Percentiles rank a stretch among this genome's conserved stretches.
Conservation (phyloP, 1,140 invertebrate species). For the Geopemphigus sp. region DNA sequence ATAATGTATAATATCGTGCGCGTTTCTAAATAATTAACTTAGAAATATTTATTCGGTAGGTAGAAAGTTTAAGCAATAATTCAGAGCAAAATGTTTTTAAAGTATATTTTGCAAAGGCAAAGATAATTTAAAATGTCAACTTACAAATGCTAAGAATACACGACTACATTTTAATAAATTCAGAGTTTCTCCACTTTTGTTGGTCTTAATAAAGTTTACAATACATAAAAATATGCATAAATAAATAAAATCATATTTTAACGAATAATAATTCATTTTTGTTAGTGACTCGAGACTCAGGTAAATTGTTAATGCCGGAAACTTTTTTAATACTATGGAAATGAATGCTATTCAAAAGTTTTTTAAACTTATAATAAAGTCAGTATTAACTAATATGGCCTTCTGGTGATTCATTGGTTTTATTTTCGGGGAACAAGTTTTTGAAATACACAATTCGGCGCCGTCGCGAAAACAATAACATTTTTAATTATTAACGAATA, state of each 20-base stretch:
- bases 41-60: constrained; percentile 15
- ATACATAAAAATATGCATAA: constrained; percentile 47
- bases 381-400: constrained; percentile 35
- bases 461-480: constrained; percentile 6
- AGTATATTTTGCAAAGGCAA: not conserved
- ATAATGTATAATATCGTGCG: not conserved
- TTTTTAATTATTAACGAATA: constrained; percentile 19
- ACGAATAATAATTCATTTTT: constrained; percentile 46
- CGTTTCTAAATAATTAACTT: constrained; percentile 27
- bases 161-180: constrained; percentile 36
- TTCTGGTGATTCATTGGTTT: constrained; percentile 26
- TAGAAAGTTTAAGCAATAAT: constrained; percentile 32
- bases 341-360: constrained; percentile 41
- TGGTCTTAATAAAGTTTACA: constrained; percentile 44
- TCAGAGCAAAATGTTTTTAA: constrained; percentile 22
- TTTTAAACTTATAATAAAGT: constrained; percentile 46
- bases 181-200: constrained; percentile 40
- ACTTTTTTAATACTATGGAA: constrained; percentile 48
- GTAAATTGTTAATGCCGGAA: constrained; percentile 46
- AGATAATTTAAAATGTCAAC: constrained; percentile 42
- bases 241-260: constrained; percentile 47
- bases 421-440: not conserved
- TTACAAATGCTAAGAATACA: constrained; percentile 40
- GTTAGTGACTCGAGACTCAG: constrained; percentile 29
- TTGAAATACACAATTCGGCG: not conserved